Evolutionary conservation across 1,140 invertebrate genomes (phyloP).

Genomic region (Pemphigus obesinymphae): DNA sequence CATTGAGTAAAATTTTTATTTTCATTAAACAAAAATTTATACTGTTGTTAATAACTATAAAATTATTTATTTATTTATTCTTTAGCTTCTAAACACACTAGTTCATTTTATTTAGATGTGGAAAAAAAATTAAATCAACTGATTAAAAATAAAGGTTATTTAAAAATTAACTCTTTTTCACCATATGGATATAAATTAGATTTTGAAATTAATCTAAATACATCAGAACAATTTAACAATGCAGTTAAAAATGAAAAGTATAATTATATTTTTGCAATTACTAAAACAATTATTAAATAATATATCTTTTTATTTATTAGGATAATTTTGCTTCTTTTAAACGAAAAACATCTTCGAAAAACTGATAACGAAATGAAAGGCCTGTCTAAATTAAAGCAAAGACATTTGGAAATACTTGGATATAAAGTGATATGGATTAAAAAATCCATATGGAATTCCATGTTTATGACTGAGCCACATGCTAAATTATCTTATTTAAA

Average conservation of each 20-base stretch:
- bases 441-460: constrained; percentile 56
- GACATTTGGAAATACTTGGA: constrained; percentile 60
- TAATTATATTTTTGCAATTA: not conserved
- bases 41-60: not conserved
- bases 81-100: constrained; percentile 45
- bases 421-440: constrained; percentile 56
- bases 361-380: constrained; percentile 50
- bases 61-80: constrained; percentile 41
- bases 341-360: constrained; percentile 50
- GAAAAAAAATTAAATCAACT: constrained; percentile 44
- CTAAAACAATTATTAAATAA: constrained; percentile 16
- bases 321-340: constrained; percentile 51
- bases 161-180: constrained; percentile 44
- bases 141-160: constrained; percentile 39
- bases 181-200: constrained; percentile 46
- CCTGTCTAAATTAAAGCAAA: constrained; percentile 51
- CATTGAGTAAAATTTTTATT: constrained; percentile 43
- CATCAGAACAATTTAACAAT: constrained; percentile 41
- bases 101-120: constrained; percentile 49
- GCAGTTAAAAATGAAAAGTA: not conserved
- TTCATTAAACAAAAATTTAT: constrained; percentile 3
- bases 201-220: constrained; percentile 47
- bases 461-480: constrained; percentile 51
- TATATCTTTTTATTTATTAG: constrained; percentile 46
- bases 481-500: constrained; percentile 52